Base-by-base conservation (phyloP, 2,113 vertebrate genomes). In the Cisticola juncidis region DNA sequence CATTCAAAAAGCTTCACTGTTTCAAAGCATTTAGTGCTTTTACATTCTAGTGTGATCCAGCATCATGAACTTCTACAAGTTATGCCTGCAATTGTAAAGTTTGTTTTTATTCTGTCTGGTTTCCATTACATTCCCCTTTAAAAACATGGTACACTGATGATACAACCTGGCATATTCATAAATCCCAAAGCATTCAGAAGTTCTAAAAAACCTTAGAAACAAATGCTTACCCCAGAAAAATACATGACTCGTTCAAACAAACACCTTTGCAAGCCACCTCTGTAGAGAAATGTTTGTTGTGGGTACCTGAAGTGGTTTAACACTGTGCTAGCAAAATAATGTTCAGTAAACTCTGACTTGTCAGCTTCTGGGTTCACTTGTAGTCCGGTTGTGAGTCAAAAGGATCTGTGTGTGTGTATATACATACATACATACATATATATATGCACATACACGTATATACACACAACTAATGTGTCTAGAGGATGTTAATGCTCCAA, bases 401-500 rank as follows among this genome's bases (percentile, higher is more conserved):
- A 73, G 13, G 9, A 80, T 42, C n/a, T n/a, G n/a, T n/a, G n/a
- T n/a, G n/a, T n/a, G n/a, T n/a, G n/a, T n/a, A n/a, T n/a, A n/a
- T n/a, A 48, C 12, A 60, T 58, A 56, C 33, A 45, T 21, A 44
- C 13, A 44, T 6, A 11, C 5, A n/a, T 35, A 24, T 13, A 42
- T 11, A 33, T 3, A 36, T 7, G 38, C 38, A 31, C 3, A 76
- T 1, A 31, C 1, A 53, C 5, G 21, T 3, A 76, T 3, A 45
- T 1, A 44, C 9, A 40, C 12, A 33, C 5, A 58, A 36, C 31
- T 29, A 45, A 44, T 3, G 14, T 6, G 17, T 23, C 56, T 81
- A 38, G 29, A 72, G 33, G 26, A 94, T 22, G 29, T 98, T 86
- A 95, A 57, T 12, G 56, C 33, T 73, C 58, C 81, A 26, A 77